Base-by-base conservation (phyloP, 2,797 vertebrate species). In the Clarias platycephalus region DNA sequence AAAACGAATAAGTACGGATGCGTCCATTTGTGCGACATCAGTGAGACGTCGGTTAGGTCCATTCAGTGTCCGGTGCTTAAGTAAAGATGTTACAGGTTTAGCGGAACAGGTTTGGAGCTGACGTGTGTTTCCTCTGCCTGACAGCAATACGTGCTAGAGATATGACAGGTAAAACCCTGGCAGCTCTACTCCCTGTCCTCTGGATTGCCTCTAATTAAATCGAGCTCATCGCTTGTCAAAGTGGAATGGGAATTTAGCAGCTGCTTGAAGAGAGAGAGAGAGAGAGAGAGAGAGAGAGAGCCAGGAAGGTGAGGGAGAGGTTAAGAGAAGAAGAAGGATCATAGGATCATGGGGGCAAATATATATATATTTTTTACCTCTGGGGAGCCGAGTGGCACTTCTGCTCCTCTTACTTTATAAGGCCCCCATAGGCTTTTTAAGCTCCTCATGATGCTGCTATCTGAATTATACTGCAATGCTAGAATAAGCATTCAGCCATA, bases 151-250 rank as follows among this genome's bases (percentile, higher is more conserved):
- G 24, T 77, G 78, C 72, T 15, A 57, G 70, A 84, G 84, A 87
- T 84, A 81, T 88, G 86, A 90, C 88, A 88, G 86, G 78, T 83
- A 84, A 84, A 86, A 84, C 74, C 74, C 77, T 13, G 22, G 79
- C 78, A 86, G 82, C 84, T 84, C 79, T 70, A 84, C 79, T 86
- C 71, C 84, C 85, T 49, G 53, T 81, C 87, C 83, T 87, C 85
- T n/a, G 44, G 58, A 87, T 80, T 81, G 67, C 79, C 83, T 64
- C 83, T 90, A 87, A 89, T 90, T 86, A 87, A 87, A 90, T 88
- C 60, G 80, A 88, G 88, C 84, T 85, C 83, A 82, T 77, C 70
- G 40, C 86, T 82, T 87, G 84, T 88, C 86, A 89, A 80, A 66
- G 82, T 66, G 55, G 80, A 84, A 82, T 82, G 81, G 81, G 83